phyloP scores from a whole-genome alignment of 2,797 vertebrate genomes.

The Acanthurus leucopareius region DNA sequence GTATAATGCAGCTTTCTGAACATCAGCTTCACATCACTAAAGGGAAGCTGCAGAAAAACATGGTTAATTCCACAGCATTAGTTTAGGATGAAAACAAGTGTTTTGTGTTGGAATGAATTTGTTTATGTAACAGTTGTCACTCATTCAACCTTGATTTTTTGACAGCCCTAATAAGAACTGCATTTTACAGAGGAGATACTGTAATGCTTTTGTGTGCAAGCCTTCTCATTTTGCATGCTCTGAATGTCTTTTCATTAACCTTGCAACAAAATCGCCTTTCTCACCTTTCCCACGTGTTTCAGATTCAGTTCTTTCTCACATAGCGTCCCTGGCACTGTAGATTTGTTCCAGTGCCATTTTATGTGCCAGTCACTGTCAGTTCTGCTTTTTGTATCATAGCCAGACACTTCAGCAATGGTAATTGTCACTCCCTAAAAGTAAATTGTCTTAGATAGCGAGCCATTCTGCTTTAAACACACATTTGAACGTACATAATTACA shows the following conservation, averaged over 20 bases:
- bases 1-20: neutral
- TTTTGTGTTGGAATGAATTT: neutral
- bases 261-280: conserved; percentile 21
- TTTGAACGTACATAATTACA: conserved; percentile 68
- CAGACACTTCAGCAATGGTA: conserved; percentile 55
- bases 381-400: conserved; percentile 54
- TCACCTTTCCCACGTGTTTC: conserved; percentile 36
- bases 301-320: conserved; percentile 25
- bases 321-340: conserved; percentile 9
- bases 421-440: conserved; percentile 66
- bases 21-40: neutral
- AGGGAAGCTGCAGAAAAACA: neutral
- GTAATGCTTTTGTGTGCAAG: neutral
- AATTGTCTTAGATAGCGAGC: conserved; percentile 53
- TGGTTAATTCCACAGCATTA: neutral
- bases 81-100: conserved; percentile 8
- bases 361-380: conserved; percentile 61
- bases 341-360: conserved; percentile 30
- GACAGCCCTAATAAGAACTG: neutral
- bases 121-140: no score
- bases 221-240: conserved; percentile 16
- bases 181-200: neutral
- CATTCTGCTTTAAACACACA: conserved; percentile 69
- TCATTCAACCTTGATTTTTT: neutral
- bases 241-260: conserved; percentile 31